These are phyloP conservation scores for Oithona nana DNA, from an alignment of 2,888 invertebrate species.

Conservation along the genomic window DNA sequence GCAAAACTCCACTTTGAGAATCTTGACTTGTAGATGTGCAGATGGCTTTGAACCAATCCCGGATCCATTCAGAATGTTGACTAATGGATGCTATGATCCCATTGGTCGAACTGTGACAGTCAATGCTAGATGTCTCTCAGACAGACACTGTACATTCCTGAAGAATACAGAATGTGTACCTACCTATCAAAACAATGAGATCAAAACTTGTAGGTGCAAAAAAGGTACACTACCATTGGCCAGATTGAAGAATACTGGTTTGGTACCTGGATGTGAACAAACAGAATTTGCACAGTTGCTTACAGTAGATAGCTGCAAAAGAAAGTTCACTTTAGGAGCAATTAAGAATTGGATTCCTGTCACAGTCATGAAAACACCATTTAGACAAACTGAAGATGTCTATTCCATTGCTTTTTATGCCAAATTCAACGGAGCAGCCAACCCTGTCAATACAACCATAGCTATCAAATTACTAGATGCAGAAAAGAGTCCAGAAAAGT, in stretches of 20 bases:
- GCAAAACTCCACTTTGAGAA: neutral
- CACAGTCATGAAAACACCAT: neutral
- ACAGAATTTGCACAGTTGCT: neutral
- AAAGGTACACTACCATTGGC: neutral
- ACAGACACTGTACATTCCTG: neutral
- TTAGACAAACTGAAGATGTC: neutral
- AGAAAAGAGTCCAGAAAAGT: neutral
- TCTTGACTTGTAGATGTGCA: neutral
- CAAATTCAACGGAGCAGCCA: neutral
- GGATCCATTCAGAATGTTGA: neutral
- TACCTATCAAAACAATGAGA: neutral
- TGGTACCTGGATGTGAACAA: neutral
- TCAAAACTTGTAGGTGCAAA: neutral
- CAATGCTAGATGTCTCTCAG: neutral
- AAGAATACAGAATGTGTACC: neutral
- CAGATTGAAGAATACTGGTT: neutral
- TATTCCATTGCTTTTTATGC: neutral
- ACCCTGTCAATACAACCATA: neutral
- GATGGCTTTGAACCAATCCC: neutral
- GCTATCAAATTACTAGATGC: neutral
- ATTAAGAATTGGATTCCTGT: neutral
- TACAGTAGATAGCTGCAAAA: neutral
- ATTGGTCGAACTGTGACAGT: neutral
- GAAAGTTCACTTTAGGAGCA: neutral
- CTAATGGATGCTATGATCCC: neutral